Base-by-base conservation (phyloP, 2,888 invertebrate genomes). In the Brachyptera putata region DNA sequence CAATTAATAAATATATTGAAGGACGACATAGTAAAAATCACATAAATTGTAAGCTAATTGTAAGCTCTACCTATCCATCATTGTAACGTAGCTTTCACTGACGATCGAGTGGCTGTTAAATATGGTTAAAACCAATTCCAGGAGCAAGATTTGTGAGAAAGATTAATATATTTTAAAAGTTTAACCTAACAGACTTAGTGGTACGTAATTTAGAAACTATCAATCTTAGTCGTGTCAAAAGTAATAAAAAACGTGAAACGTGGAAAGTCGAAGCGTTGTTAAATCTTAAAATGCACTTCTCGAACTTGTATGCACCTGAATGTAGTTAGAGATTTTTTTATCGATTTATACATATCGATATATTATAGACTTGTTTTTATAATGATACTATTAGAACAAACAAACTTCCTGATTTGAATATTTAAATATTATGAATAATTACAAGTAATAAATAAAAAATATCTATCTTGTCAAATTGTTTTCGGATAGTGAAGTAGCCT, bases 11-110 rank as follows among this genome's bases (percentile, higher is more conserved):
- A 53, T 36, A n/a, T n/a, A 53, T 46, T 53, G 53, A 34, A 36
- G 53, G 18, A 53, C 53, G 34, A 46, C 34, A 53, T 53, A 34
- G 53, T 53, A 53, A 53, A 46, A 53, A 53, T 53, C 53, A 53
- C 53, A 53, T 53, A 53, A 53, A 53, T 53, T 18, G 34, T 34
- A 22, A 21, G 4, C 53, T 53, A 53, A 53, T 53, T 53, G 53
- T 34, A 34, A 36, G 18, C 34, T 53, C 21, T 21, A 16, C 2
- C 11, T 36, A 53, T 53, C 53, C 21, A 53, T 53, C 53, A 53
- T 50, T 53, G 46, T 22, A 13, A 14, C 26, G 50, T 50, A 30
- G 49, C 49, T 50, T 50, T 50, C 49, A 50, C 49, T 36, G 16
- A 21, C 34, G 14, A 30, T 34, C 36, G 4, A 11, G 11, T 18